A percentile compares a stretch with the other conserved stretches of the same genome.
Evolutionary conservation across 2,113 vertebrate species (phyloP).

Genomic region (Rafetus swinhoei): DNA sequence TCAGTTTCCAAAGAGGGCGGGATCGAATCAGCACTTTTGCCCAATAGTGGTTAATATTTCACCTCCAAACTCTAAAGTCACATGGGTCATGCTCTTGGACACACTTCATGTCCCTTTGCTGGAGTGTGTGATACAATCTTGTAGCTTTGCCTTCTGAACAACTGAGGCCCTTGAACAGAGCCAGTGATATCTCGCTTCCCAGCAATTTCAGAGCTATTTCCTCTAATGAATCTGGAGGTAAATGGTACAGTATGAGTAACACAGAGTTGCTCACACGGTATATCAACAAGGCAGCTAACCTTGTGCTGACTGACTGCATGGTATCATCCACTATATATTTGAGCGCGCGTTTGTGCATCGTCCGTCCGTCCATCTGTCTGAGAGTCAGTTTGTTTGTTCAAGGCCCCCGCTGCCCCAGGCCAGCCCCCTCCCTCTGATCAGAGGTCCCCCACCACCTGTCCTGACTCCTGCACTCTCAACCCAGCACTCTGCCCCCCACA

Average conservation of each 20-base stretch:
- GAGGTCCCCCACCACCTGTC: no score
- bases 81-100: rapidly evolving
- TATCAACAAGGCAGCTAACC: not conserved
- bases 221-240: not conserved
- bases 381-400: no score
- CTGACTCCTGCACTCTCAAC: no score
- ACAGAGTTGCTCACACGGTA: rapidly evolving
- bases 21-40: not conserved
- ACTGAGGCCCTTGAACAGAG: not conserved
- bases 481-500: no score
- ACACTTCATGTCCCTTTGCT: not conserved
- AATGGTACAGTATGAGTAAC: not conserved
- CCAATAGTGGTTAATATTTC: not conserved
- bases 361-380: no score
- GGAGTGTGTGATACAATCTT: not conserved
- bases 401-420: no score
- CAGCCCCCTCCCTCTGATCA: no score
- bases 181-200: not conserved
- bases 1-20: not conserved
- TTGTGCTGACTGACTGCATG: not conserved
- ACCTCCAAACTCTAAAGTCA: not conserved
- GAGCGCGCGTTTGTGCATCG: no score
- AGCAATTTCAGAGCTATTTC: not conserved
- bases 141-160: not conserved
- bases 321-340: not conserved